A percentile compares a stretch with the other conserved stretches of the same genome.
Conservation (phyloP, 2,888 invertebrate genomes). For the Charanyca ferruginea region DNA sequence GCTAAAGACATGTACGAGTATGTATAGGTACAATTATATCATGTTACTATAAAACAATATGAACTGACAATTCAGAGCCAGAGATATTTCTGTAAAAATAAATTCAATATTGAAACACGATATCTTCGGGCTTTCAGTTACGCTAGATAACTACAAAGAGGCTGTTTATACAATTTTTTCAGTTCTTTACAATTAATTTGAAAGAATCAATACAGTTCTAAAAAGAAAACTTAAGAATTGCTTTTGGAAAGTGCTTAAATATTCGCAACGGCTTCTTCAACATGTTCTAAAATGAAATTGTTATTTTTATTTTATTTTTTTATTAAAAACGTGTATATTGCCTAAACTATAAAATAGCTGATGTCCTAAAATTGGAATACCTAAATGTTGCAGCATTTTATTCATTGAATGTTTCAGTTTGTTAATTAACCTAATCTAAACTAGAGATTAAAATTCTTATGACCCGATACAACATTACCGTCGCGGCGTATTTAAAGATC, state of each 20-base stretch:
- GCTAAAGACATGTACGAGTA: too few species aligned
- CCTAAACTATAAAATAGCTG: conserved; percentile 5
- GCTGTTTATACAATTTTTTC: background rate
- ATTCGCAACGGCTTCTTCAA: background rate
- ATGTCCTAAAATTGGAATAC: background rate
- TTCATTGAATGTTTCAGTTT: too few species aligned
- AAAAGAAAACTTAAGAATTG: background rate
- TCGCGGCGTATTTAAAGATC: too few species aligned
- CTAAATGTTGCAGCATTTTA: too few species aligned
- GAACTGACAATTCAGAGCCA: too few species aligned
- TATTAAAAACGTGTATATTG: background rate
- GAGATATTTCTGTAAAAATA: background rate
- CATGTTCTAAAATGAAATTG: background rate
- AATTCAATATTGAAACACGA: conserved; percentile 9
- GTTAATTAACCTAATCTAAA: too few species aligned
- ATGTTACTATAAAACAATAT: too few species aligned
- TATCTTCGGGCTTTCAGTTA: conserved; percentile 5
- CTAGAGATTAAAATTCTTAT: too few species aligned
- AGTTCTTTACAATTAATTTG: conserved; percentile 17
- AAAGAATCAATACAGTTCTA: background rate
- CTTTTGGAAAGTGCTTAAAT: conserved; percentile 5
- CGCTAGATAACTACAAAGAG: conserved; percentile 12
- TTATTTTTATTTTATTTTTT: background rate
- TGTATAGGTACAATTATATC: too few species aligned
- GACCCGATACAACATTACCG: too few species aligned